These are phyloP conservation scores for Australoheros facetus DNA, from an alignment of 2,797 vertebrate genomes.

Conservation along the genomic window DNA sequence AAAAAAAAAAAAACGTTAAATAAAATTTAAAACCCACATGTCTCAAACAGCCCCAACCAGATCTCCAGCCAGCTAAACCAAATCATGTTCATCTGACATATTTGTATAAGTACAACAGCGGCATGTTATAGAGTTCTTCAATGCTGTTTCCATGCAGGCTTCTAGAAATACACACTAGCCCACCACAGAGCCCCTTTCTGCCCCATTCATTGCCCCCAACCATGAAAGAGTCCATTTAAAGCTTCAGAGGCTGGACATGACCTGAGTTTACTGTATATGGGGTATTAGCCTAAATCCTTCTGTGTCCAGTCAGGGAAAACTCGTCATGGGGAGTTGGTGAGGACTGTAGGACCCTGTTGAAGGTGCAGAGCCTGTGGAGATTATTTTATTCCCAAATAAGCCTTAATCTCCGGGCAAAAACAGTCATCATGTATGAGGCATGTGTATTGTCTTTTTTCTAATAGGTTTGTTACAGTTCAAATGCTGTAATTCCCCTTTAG, in stretches of 20 bases:
- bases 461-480: neutral
- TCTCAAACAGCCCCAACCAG: neutral
- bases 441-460: neutral
- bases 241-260: slow-evolving; percentile 55
- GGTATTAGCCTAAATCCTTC: slow-evolving; percentile 44
- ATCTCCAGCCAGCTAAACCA: slow-evolving; percentile 25
- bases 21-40: neutral
- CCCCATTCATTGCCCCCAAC: slow-evolving; percentile 40
- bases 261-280: slow-evolving; percentile 70
- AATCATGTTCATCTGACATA: slow-evolving; percentile 14
- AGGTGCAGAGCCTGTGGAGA: neutral
- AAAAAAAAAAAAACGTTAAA: neutral
- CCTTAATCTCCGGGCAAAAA: neutral
- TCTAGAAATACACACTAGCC: slow-evolving; percentile 62
- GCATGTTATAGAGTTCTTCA: slow-evolving; percentile 48
- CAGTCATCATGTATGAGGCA: accelerated
- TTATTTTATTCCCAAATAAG: slow-evolving; percentile 24
- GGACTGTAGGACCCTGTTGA: slow-evolving; percentile 43
- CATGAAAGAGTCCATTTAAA: slow-evolving; percentile 74
- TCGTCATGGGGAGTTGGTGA: slow-evolving; percentile 9
- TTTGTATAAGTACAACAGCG: slow-evolving; percentile 52
- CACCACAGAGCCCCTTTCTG: slow-evolving; percentile 40
- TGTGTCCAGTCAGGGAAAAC: slow-evolving; percentile 33
- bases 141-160: slow-evolving; percentile 51
- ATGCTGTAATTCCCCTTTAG: neutral